Evolutionary conservation across 2,888 invertebrate genomes (phyloP), one percentile per base, ranked within the genome.

Genomic region (Synanthedon andrenaeformis): DNA sequence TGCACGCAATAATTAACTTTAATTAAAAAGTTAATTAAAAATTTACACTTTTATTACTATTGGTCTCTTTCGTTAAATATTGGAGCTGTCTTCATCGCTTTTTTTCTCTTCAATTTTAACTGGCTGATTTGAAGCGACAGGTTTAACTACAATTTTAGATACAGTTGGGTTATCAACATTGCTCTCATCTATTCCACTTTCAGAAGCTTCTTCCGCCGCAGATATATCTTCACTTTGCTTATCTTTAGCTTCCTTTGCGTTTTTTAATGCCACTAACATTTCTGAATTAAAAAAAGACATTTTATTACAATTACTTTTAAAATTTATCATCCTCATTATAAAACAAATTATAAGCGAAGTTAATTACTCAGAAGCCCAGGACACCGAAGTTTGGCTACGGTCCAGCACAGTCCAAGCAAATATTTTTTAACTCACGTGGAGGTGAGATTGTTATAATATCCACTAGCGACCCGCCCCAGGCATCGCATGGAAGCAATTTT

Each of bases 261-360:
- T 74, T 59, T 78, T 81, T 51, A 84, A 59, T 14, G 80, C 79
- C 35, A 59, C 58, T 52, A 84, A 59, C 82, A 84, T 83, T 70
- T 84, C 83, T 83, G 64, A 6, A 70, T 65, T 23, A 54, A 48
- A 53, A 5, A 8, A 42, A 52, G 57, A 45, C 14, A 55, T 55
- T 52, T 49, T 42, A 51, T 45, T 42, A 51, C 41, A 53, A 28
- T 35, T 35, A 6, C 8, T 35, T 10, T 35, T 35, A 52, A 51
- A 50, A 3, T 53, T 45, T 12, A 56, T 42, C 49, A 48, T 54
- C 53, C 52, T 10, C 2, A 41, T 28, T 28, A 28, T 6, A 28
- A 8, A 28, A 28, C 28, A 2, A 28, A 28, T 28, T 6, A 28
- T 5, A 23, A 23, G 3, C 23, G 5, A 23, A 8, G 8, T 28